Base-by-base conservation (phyloP, 2,113 vertebrate genomes). In the Cynoglossus semilaevis region DNA sequence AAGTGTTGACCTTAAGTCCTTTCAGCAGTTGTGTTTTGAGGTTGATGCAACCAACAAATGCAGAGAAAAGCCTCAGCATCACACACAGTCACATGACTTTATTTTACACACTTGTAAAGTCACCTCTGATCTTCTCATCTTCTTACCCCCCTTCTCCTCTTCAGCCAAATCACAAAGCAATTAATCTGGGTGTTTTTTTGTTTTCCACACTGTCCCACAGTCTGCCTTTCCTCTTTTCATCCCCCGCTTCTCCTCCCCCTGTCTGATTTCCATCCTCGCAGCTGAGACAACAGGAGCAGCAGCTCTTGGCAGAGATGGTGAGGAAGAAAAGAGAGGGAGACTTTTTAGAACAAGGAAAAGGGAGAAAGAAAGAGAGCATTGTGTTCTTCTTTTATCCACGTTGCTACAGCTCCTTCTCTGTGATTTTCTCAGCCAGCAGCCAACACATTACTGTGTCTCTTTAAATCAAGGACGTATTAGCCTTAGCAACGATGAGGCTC, bases 181-280 rank as follows among this genome's bases (percentile, higher is more conserved):
- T 40, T 50, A 78, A 51, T 47, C 48, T 36, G 22, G 2, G 22
- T 15, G 15, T 19, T 8, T 51, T 34, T 54, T 17, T 38, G 9
- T 48, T 62, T 15, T 46, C 10, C 35, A 63, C 45, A 67, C 12
- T 46, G 8, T 44, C 47, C 34, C 17, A 29, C 36, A 13, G 43
- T 47, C 48, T 54, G 11, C 12, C 22, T 60, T 46, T 58, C 56
- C 44, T 76, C 62, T 58, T 52, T 78, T 70, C 63, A 70, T 55
- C 19, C 56, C 77, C 64, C 64, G n/a, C 51, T 59, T 0, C 36
- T 63, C 64, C 65, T 41, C 47, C 51, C 38, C 40, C 63, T 64
- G 75, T 87, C 85, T 87, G 76, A 80, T 72, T 84, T 85, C 78
- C 69, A 81, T 80, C 72, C 79, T 81, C 75, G 80, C 90, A 89